Evolutionary conservation across 64 coral and sea anemone species (phyloP).

Genomic region (Cladopsammia gracilis): DNA sequence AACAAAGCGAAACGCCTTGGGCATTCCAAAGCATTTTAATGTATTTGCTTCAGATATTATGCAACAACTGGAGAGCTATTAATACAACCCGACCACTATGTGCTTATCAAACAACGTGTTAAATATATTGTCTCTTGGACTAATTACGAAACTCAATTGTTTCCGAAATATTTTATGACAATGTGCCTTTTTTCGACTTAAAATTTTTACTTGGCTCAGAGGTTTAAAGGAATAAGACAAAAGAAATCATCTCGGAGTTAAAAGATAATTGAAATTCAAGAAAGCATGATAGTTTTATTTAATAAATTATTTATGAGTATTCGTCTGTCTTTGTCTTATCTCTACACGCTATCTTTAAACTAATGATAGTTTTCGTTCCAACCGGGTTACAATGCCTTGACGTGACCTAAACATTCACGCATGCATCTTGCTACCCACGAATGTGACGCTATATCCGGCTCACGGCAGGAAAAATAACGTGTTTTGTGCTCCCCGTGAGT

Average conservation of each 20-base stretch:
- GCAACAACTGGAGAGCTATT: too few species aligned
- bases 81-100: background rate
- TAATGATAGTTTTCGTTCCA: too few species aligned
- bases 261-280: background rate
- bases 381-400: background rate
- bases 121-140: constrained; percentile 10
- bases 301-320: constrained; percentile 46
- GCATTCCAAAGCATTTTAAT: background rate
- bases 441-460: constrained; percentile 5
- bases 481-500: too few species aligned
- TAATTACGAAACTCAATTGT: constrained; percentile 23
- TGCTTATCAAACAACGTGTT: background rate
- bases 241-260: too few species aligned
- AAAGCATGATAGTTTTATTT: background rate
- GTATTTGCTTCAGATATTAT: background rate
- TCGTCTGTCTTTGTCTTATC: background rate
- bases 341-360: background rate
- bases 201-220: too few species aligned
- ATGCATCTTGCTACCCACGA: background rate
- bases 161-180: constrained; percentile 16
- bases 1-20: background rate
- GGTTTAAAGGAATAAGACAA: too few species aligned
- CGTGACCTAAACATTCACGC: background rate
- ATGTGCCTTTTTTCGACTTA: too few species aligned
- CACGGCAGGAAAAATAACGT: background rate